Evolutionary conservation across 2,113 vertebrate species (phyloP), one percentile per base, ranked within the genome.

Genomic region (Pseudolaguvia tuberculata): DNA sequence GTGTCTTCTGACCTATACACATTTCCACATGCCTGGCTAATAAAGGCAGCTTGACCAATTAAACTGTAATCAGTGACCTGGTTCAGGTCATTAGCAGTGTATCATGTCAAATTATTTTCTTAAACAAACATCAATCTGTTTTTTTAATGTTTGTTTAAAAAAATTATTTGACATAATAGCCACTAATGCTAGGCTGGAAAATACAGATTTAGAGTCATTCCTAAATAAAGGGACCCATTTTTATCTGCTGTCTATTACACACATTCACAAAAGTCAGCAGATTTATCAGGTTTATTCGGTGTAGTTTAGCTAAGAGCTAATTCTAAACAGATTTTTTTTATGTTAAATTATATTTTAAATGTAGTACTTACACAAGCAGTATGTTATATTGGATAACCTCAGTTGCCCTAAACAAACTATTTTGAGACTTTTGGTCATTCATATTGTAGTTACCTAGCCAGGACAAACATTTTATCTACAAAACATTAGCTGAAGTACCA

Each of bases 21-120:
- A 21, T 25, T 21, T 62, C 48, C 47, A 25, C 47, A 45, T 53
- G n/a, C 20, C 31, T n/a, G 7, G 31, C 59, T 74, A 74, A 55
- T 65, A 21, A 51, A 65, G 50, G 62, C 52, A 68, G 62, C 63
- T 67, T 68, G 53, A 75, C 39, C 53, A 68, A 67, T 75, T 75
- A 67, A 75, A 66, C 21, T 8, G 62, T 67, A 67, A 75, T 57
- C 51, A 67, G 7, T 20, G 23, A 29, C 14, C 53, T 23, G 63
- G 42, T 47, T 47, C 73, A 57, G 62, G 52, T 47, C 63, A 68
- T 75, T 75, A 67, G 18, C 12, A 39, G 52, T 68, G 52, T 31
- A 57, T 75, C 63, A 68, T 57, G 63, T 68, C 63, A 68, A 52
- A 58, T 75, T 75, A 68, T 45, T 58, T 50, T 47, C 45, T 18